Conservation (phyloP, 2,797 vertebrate species). For the Silurus aristotelis region DNA sequence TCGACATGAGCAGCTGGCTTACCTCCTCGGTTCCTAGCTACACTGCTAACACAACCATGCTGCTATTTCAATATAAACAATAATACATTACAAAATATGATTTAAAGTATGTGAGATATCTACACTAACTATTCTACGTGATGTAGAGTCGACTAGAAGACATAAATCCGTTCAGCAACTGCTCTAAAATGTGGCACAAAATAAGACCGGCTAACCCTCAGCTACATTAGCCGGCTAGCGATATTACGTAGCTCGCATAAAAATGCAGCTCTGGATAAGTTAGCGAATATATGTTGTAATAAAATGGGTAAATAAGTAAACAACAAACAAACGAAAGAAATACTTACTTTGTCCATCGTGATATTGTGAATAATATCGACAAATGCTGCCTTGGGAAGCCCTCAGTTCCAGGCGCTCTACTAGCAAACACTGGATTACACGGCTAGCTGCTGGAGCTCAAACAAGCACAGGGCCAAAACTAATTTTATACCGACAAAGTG, state of each 20-base stretch:
- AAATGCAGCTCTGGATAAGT: too few species aligned
- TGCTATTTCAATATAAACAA: too few species aligned
- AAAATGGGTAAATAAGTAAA: not conserved
- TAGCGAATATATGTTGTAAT: not conserved
- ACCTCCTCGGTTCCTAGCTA: not conserved
- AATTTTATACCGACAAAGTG: not conserved
- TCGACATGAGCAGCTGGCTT: not conserved
- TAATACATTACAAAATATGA: not conserved
- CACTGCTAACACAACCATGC: not conserved
- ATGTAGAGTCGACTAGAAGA: not conserved
- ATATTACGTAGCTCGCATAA: not conserved
- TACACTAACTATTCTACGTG: not conserved
- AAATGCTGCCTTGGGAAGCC: not conserved
- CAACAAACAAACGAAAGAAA: not conserved
- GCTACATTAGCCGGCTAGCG: constrained; percentile 3
- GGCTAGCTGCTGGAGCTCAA: constrained; percentile 2
- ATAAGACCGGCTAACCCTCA: not conserved
- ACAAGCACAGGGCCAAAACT: not conserved
- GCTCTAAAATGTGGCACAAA: not conserved
- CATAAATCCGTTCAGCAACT: not conserved
- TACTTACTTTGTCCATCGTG: constrained; percentile 58
- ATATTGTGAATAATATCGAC: not conserved
- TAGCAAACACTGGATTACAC: constrained; percentile 17
- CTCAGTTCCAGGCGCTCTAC: not conserved
- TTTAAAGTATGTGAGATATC: not conserved